Evolutionary conservation across 2,888 invertebrate genomes (phyloP).

Genomic region (Fragum fragum): DNA sequence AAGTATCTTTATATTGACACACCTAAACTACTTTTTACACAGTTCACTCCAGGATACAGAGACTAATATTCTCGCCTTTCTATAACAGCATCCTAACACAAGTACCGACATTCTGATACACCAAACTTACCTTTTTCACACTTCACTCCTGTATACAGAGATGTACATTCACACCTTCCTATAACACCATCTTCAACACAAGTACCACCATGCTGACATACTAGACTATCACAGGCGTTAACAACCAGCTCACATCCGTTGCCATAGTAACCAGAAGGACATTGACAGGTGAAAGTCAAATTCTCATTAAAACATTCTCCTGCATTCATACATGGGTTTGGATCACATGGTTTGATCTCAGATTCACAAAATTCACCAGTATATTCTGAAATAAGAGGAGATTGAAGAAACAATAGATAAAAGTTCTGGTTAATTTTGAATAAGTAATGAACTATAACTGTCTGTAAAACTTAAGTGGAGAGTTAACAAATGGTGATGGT

Average conservation of each 20-base stretch:
- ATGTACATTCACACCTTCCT: slow-evolving; percentile 72
- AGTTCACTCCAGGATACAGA: slow-evolving; percentile 75
- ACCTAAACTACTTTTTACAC: slow-evolving; percentile 76
- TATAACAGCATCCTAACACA: slow-evolving; percentile 67
- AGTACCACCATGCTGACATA: slow-evolving; percentile 79
- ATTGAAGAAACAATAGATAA: no score
- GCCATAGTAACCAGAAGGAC: slow-evolving; percentile 74
- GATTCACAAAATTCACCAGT: slow-evolving; percentile 63
- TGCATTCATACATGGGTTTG: slow-evolving; percentile 74
- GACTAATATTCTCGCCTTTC: slow-evolving; percentile 73
- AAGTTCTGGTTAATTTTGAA: no score
- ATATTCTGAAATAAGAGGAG: slow-evolving; percentile 64
- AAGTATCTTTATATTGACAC: slow-evolving; percentile 45
- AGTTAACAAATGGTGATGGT: no score
- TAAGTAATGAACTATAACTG: no score
- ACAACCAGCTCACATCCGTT: slow-evolving; percentile 67
- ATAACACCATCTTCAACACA: slow-evolving; percentile 69
- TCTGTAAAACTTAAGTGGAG: no score
- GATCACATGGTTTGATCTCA: slow-evolving; percentile 65
- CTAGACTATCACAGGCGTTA: slow-evolving; percentile 66
- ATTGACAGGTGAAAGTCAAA: slow-evolving; percentile 67
- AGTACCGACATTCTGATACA: slow-evolving; percentile 79
- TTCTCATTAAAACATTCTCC: slow-evolving; percentile 70
- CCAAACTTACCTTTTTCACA: slow-evolving; percentile 79
- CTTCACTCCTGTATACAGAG: slow-evolving; percentile 73